These are phyloP conservation scores for Patella ulyssiponensis DNA, from an alignment of 2,888 invertebrate species.

Conservation along the genomic window DNA sequence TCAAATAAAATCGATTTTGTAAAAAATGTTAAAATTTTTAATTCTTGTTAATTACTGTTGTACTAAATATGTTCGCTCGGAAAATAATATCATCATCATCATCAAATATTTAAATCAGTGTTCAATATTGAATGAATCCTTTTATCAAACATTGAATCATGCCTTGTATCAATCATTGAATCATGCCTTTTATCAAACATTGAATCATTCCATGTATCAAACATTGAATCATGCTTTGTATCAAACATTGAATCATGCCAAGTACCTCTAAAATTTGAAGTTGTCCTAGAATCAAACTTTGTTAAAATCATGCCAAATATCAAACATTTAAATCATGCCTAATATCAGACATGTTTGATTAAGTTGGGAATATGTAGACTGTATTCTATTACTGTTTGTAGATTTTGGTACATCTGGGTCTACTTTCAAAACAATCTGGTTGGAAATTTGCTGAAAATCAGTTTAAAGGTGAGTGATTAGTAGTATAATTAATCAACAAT, in stretches of 20 bases:
- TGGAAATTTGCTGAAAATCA: constrained; percentile 73
- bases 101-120: too few species aligned
- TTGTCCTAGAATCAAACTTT: neutral
- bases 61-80: too few species aligned
- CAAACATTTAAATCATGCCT: too few species aligned
- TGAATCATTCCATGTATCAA: neutral
- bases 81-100: too few species aligned
- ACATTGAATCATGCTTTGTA: neutral
- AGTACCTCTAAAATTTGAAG: neutral
- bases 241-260: neutral
- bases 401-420: constrained; percentile 72
- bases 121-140: too few species aligned
- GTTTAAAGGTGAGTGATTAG: constrained; percentile 60
- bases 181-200: neutral
- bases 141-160: neutral
- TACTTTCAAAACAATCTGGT: constrained; percentile 71
- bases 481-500: neutral
- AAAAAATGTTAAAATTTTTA: too few species aligned
- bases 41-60: too few species aligned
- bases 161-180: neutral
- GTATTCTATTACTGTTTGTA: constrained; percentile 40
- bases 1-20: too few species aligned
- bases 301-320: too few species aligned
- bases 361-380: too few species aligned
- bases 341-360: too few species aligned